These are phyloP conservation scores for Athalia cordata DNA, from an alignment of 2,888 invertebrate species.

Conservation along the genomic window DNA sequence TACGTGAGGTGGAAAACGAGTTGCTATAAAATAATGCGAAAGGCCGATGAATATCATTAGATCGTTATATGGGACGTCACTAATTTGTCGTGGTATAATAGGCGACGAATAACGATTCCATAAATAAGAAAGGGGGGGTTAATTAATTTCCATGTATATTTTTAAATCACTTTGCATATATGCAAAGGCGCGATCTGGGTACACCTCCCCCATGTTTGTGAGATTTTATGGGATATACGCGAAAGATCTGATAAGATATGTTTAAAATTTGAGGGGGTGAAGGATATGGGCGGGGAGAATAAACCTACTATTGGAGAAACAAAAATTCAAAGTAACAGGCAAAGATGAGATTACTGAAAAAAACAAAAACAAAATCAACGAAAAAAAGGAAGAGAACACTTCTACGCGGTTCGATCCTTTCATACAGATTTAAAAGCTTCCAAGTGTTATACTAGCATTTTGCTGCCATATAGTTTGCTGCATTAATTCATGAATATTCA, in stretches of 20 bases:
- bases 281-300: not conserved
- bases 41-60: no score
- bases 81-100: no score
- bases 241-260: slow-evolving; percentile 68
- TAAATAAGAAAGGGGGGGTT: slow-evolving; percentile 54
- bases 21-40: no score
- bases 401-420: no score
- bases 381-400: no score
- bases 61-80: no score
- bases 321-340: slow-evolving; percentile 1
- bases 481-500: slow-evolving; percentile 66
- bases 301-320: slow-evolving; percentile 13
- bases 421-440: not conserved
- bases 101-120: no score
- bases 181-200: slow-evolving; percentile 58
- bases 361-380: not conserved
- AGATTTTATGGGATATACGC: slow-evolving; percentile 61
- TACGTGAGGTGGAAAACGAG: not conserved
- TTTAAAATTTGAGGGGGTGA: slow-evolving; percentile 55
- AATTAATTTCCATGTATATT: slow-evolving; percentile 67
- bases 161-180: slow-evolving; percentile 59
- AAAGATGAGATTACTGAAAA: not conserved
- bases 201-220: slow-evolving; percentile 58
- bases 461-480: slow-evolving; percentile 15
- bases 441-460: slow-evolving; percentile 36